phyloP scores from a whole-genome alignment of 1,140 invertebrate genomes.

The Cheumatopsyche charites region DNA sequence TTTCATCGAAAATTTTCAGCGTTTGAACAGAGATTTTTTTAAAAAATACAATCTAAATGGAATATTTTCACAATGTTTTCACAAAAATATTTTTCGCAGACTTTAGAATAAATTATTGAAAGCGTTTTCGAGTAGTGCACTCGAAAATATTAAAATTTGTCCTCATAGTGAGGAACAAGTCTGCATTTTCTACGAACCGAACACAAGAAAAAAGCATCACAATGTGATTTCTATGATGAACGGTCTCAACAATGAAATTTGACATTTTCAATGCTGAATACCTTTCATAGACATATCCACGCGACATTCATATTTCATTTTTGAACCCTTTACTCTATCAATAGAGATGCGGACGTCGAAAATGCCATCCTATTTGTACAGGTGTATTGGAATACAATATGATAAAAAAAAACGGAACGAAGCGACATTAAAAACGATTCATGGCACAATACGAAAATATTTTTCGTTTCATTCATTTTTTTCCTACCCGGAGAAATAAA shows the following conservation, averaged over 20 bases:
- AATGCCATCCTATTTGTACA: too few species aligned
- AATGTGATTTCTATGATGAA: constrained; percentile 12
- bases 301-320: constrained; percentile 22
- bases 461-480: background rate
- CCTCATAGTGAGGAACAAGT: too few species aligned
- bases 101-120: background rate
- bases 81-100: background rate
- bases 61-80: background rate
- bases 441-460: too few species aligned
- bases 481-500: background rate
- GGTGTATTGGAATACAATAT: too few species aligned
- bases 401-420: background rate
- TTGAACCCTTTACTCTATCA: background rate
- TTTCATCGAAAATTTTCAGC: too few species aligned
- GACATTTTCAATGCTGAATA: constrained; percentile 17
- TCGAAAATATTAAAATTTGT: too few species aligned
- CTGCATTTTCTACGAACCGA: too few species aligned
- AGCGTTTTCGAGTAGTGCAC: background rate
- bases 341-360: background rate
- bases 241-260: background rate
- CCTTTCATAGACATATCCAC: background rate
- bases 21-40: background rate
- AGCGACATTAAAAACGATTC: background rate
- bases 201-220: background rate
- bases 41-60: background rate